Evolutionary conservation across 2,797 vertebrate genomes (phyloP).

Genomic region (Onychomys leucogaster): DNA sequence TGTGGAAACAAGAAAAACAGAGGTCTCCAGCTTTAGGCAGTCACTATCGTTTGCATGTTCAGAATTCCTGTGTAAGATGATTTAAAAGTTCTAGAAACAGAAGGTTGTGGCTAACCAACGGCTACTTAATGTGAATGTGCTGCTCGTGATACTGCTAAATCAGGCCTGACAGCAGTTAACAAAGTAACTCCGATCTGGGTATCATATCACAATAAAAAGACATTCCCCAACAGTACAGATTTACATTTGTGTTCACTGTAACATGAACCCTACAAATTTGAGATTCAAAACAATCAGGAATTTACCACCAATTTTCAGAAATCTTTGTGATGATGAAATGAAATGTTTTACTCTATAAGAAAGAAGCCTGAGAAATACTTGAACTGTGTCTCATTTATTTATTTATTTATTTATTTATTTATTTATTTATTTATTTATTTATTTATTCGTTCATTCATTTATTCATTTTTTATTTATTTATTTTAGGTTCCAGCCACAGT

Average conservation of each 20-base stretch:
- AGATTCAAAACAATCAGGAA: background rate
- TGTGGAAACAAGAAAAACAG: background rate
- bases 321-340: constrained; percentile 23
- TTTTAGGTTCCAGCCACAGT: too few species aligned
- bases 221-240: background rate
- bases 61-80: background rate
- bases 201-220: background rate
- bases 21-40: background rate
- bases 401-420: background rate
- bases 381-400: background rate
- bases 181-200: background rate
- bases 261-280: background rate
- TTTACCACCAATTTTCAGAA: constrained; percentile 40
- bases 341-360: background rate
- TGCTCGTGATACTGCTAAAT: background rate
- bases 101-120: background rate
- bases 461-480: too few species aligned
- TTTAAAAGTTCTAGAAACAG: background rate
- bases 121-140: background rate
- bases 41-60: background rate
- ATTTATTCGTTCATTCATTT: too few species aligned
- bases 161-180: background rate
- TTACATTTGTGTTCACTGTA: background rate
- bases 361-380: constrained; percentile 1
- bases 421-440: too few species aligned